These are phyloP conservation scores for Arnoldichthys spilopterus DNA, from an alignment of 2,797 vertebrate genomes.

Conservation along the genomic window DNA sequence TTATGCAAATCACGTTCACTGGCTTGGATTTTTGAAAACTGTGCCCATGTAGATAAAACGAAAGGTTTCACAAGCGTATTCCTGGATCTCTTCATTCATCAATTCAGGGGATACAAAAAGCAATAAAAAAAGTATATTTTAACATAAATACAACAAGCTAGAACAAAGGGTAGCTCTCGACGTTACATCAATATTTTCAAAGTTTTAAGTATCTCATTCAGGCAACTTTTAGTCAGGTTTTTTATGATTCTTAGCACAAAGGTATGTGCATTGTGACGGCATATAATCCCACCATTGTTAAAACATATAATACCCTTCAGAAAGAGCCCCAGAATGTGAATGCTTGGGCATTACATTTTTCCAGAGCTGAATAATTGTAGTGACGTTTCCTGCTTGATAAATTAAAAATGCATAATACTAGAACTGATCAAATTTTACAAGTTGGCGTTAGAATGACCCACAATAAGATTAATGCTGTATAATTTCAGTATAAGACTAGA, in stretches of 20 bases:
- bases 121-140: slow-evolving; percentile 76
- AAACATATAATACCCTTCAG: not conserved
- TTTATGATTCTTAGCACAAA: not conserved
- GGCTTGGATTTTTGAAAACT: slow-evolving; percentile 47
- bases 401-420: slow-evolving; percentile 17
- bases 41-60: slow-evolving; percentile 38
- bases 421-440: slow-evolving; percentile 19
- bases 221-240: not conserved
- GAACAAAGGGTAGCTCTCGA: slow-evolving; percentile 62
- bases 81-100: slow-evolving; percentile 56
- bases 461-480: not conserved
- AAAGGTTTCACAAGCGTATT: slow-evolving; percentile 54
- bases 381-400: slow-evolving; percentile 26
- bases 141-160: slow-evolving; percentile 62
- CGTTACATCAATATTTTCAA: slow-evolving; percentile 61
- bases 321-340: slow-evolving; percentile 11
- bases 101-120: slow-evolving; percentile 74
- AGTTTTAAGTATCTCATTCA: slow-evolving; percentile 33
- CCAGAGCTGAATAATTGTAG: not conserved
- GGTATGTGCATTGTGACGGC: slow-evolving; percentile 1
- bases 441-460: slow-evolving; percentile 14
- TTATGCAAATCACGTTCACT: slow-evolving; percentile 57
- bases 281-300: slow-evolving; percentile 6
- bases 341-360: not conserved
- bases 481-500: not conserved